These are phyloP conservation scores for Phoenicopterus ruber DNA, from an alignment of 2,113 vertebrate species.

Conservation along the genomic window DNA sequence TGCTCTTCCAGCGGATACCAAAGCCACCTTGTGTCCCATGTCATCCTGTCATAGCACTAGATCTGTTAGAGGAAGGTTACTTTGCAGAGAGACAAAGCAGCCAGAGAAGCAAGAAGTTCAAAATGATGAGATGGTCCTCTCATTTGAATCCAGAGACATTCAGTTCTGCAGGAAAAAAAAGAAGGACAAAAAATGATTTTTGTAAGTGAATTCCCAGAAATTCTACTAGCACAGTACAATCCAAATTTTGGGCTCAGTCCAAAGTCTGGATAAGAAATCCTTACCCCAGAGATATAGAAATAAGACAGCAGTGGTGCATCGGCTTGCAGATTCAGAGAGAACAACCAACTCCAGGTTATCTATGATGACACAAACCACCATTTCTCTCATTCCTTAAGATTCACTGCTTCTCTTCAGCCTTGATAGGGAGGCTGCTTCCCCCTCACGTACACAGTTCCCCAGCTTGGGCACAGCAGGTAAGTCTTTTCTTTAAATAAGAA, in stretches of 20 bases:
- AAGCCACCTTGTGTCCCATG: not conserved
- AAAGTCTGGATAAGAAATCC: not conserved
- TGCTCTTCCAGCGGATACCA: not conserved
- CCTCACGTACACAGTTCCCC: not conserved
- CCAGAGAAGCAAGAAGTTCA: not conserved
- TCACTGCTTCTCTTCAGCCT: not conserved
- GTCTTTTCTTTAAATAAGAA: not conserved
- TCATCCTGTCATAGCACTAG: not conserved
- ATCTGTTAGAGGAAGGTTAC: not conserved
- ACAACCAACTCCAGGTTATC: not conserved
- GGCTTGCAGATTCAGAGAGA: not conserved
- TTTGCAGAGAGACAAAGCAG: not conserved
- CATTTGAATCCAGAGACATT: not conserved
- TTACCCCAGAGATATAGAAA: not conserved
- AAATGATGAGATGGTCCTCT: not conserved
- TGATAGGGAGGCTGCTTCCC: not conserved
- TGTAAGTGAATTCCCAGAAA: not conserved
- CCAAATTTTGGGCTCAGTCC: not conserved
- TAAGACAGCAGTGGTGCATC: not conserved
- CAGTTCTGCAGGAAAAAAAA: not conserved
- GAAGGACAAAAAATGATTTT: not conserved
- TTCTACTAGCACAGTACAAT: not conserved
- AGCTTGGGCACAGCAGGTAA: not conserved
- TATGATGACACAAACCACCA: not conserved
- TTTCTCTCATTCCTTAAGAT: not conserved